Evolutionary conservation across 1,140 invertebrate genomes (phyloP), one percentile per base, ranked within the genome.

Genomic region (Xylocopa sonorina): DNA sequence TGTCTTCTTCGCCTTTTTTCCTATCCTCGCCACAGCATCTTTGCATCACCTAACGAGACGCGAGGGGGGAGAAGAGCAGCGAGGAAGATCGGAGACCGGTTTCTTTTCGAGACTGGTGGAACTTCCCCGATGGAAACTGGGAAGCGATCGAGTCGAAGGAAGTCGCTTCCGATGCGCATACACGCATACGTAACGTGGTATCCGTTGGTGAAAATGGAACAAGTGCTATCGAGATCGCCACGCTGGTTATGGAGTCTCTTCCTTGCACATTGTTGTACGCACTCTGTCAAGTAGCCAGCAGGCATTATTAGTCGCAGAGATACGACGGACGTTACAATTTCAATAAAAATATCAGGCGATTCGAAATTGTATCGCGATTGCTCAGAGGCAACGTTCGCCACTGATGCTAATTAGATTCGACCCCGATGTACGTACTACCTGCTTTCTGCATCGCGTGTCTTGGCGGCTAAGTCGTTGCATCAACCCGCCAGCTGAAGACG

Each of bases 341-440:
- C 38, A 34, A 71, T 34, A 41, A 41, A 71, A 57, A 51, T 48
- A 46, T 24, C 38, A 18, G 16, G 21, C n/a, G n/a, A 32, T 6
- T 57, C n/a, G 41, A 57, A 57, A 76, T 76, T 68, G 43, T 71
- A 53, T 63, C 57, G 46, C 53, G 57, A 21, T 43, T n/a, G n/a
- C 58, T 9, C 32, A 21, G n/a, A 38, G 32, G 41, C 14, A 9
- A 9, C 55, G 12, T 60, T 80, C 78, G 81, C 72, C 80, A 81
- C 24, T 29, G 77, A 83, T 87, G 85, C 81, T 90, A 90, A 91
- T 91, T 91, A 88, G 89, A 89, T 87, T 82, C 85, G 89, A 88
- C 90, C 89, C 83, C 27, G 81, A n/a, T n/a, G n/a, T n/a, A n/a
- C 85, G 85, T 88, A 91, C 90, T 90, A 89, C 87, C 81, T 83